Conservation (phyloP, 1,140 invertebrate genomes). For the Apis mellifera region DNA sequence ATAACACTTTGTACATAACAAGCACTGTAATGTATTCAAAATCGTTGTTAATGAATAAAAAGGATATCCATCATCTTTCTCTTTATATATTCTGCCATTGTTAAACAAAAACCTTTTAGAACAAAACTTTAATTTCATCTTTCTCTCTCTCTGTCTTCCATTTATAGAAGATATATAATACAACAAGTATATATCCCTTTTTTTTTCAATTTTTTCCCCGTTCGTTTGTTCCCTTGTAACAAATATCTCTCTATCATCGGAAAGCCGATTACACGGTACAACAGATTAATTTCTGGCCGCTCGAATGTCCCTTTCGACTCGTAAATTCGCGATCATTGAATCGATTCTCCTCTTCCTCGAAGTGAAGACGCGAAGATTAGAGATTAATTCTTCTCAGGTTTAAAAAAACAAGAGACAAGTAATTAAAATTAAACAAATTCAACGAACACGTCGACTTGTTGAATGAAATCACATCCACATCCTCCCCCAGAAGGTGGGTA, state of each 20-base stretch:
- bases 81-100: no score
- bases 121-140: background rate
- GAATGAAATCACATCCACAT: slow-evolving; percentile 29
- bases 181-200: slow-evolving; percentile 14
- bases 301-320: slow-evolving; percentile 8
- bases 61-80: slow-evolving; percentile 62
- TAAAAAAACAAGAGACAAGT: background rate
- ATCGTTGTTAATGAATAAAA: slow-evolving; percentile 79
- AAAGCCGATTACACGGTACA: slow-evolving; percentile 77
- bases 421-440: background rate
- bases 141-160: background rate
- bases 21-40: slow-evolving; percentile 73
- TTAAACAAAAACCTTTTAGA: no score
- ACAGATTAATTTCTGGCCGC: slow-evolving; percentile 77
- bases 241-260: slow-evolving; percentile 70
- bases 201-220: slow-evolving; percentile 32
- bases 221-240: slow-evolving; percentile 61
- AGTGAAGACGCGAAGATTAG: no score
- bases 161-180: no score
- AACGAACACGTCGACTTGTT: slow-evolving; percentile 46
- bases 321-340: background rate
- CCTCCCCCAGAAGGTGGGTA: background rate
- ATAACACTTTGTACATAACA: slow-evolving; percentile 77
- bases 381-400: no score
- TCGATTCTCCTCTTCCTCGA: slow-evolving; percentile 13